Evolutionary conservation across 1,140 invertebrate genomes (phyloP), one percentile per base, ranked within the genome.

Genomic region (Ephestia elutella): DNA sequence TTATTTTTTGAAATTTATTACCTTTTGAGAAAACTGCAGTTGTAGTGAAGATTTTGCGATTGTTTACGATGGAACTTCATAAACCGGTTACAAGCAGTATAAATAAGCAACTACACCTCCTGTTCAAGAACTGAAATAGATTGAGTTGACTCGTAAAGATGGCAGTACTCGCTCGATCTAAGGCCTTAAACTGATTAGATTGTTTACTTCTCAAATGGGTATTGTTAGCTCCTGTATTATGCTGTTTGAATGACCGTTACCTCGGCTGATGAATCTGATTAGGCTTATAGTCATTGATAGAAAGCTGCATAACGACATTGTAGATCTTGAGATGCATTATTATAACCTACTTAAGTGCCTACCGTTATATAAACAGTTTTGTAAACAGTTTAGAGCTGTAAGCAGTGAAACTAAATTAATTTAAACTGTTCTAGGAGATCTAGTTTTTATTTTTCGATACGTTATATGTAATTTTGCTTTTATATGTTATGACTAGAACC

Each of bases 101-200:
- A 2, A 44, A 2, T 13, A 44, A 15, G n/a, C 38, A 3, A 44
- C 13, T 4, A 5, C 38, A 15, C 38, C 7, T 15, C 15, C n/a
- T n/a, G 3, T 11, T 10, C 9, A 15, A 3, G 7, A 44, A 4
- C 13, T 15, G 7, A 15, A 17, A 44, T 44, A 53, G 50, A 53
- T 53, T 25, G 15, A 53, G 21, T 5, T 2, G 17, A 2, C 11
- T 21, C 18, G n/a, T 25, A 53, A 2, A 53, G 50, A 53, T 53
- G 50, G 50, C 50, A 53, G 7, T 53, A 25, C 19, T 53, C 11
- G 50, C 2, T 13, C 13, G 15, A 25, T 53, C 13, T 53, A 17
- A 20, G 28, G 50, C 50, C 50, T 53, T 53, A 25, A 20, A 9
- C 49, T 25, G 19, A 53, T 53, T 9, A 44, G 38, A 44, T 44